Evolutionary conservation across 2,113 vertebrate species (phyloP).

Genomic region (Agelaius phoeniceus): DNA sequence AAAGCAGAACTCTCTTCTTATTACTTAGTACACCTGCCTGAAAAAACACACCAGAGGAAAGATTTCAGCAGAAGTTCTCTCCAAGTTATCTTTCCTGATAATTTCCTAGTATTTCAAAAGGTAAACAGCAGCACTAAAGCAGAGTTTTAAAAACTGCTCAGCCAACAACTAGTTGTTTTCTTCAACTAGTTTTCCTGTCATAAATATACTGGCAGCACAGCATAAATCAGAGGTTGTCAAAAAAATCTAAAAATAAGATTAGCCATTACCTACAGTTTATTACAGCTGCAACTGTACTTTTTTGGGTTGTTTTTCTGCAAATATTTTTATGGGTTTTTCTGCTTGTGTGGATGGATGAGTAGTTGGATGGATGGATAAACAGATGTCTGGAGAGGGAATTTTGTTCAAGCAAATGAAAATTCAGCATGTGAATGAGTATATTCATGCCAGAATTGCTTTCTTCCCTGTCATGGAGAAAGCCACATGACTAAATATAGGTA

Average conservation of each 20-base stretch:
- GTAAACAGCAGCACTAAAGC: not conserved
- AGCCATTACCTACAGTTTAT: not conserved
- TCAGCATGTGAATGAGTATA: not conserved
- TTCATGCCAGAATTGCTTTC: slow-evolving; percentile 12
- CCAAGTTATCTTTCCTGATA: not conserved
- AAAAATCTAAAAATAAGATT: not conserved
- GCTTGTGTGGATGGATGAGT: not conserved
- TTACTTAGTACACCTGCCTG: not conserved
- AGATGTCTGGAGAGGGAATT: slow-evolving; percentile 2
- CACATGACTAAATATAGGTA: not conserved
- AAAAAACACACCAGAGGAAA: not conserved
- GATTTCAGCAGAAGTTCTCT: not conserved
- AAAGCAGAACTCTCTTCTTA: not conserved
- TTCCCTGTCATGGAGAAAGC: not conserved
- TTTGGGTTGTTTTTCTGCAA: not conserved
- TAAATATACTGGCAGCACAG: not conserved
- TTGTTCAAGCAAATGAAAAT: slow-evolving; percentile 2
- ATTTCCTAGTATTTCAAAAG: not conserved
- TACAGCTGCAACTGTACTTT: not conserved
- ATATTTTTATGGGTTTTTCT: not conserved
- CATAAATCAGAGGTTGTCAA: not conserved
- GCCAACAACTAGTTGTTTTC: not conserved
- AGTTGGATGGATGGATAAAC: not conserved
- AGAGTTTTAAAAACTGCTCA: not conserved
- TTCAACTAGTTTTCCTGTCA: not conserved